A percentile compares a stretch with the other conserved stretches of the same genome.
phyloP scores from a whole-genome alignment of 2,113 vertebrate genomes.

The Trichechus manatus region DNA sequence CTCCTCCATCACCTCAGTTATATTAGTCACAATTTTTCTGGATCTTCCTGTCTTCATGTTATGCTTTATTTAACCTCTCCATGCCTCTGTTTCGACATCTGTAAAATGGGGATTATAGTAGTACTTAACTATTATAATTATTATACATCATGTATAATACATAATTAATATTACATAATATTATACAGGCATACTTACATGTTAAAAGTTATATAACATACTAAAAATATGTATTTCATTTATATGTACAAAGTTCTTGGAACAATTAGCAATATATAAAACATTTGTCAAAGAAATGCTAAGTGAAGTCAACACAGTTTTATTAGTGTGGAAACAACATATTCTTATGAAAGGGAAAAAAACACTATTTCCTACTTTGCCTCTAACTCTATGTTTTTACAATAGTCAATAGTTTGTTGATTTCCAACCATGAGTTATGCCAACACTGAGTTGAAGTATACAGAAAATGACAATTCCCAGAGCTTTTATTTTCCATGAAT shows the following conservation, averaged over 20 bases:
- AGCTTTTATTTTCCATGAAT: not conserved
- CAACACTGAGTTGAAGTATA: not conserved
- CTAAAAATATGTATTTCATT: not conserved
- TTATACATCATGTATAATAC: not conserved
- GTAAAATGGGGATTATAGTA: not conserved
- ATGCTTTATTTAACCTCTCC: not conserved
- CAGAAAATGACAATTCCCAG: not conserved
- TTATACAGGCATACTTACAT: not conserved
- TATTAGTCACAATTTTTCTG: not conserved
- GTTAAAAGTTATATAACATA: not conserved
- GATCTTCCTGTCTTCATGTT: not conserved
- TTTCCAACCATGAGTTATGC: not conserved
- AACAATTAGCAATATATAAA: conserved; percentile 18
- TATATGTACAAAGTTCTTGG: not conserved
- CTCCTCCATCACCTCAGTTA: not conserved
- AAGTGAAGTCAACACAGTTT: not conserved
- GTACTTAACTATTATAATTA: not conserved
- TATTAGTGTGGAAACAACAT: not conserved
- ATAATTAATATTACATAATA: not conserved
- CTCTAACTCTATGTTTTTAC: conserved; percentile 8
- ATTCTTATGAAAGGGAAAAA: not conserved
- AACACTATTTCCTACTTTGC: not conserved
- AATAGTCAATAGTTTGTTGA: not conserved
- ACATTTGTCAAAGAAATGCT: not conserved
- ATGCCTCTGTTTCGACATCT: not conserved